Evolutionary conservation across 92 coral and sea anemone genomes (phyloP).

Genomic region (Porites lobata): DNA sequence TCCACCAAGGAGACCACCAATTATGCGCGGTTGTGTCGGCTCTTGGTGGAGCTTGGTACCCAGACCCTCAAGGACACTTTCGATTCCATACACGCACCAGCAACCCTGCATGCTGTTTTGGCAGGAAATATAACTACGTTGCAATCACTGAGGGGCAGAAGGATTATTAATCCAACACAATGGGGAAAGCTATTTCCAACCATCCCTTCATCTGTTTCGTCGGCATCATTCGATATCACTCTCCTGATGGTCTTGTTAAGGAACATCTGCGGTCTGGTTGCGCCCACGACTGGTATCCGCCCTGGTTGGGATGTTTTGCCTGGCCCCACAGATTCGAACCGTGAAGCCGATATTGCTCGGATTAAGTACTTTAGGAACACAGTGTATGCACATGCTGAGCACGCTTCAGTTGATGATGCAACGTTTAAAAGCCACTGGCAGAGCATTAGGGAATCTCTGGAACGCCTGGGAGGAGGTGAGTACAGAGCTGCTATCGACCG

Average conservation of each 20-base stretch:
- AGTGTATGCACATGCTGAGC: constrained; percentile 13
- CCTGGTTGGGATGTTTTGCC: constrained; percentile 39
- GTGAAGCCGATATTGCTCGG: constrained; percentile 51
- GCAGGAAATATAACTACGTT: not conserved
- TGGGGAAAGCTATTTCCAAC: not conserved
- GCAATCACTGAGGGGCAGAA: not conserved
- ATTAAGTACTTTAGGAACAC: constrained; percentile 20
- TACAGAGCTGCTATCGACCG: constrained; percentile 23
- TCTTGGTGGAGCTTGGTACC: not conserved
- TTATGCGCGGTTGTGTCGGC: not conserved
- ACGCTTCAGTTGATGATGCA: constrained; percentile 38
- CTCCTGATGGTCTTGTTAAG: not conserved
- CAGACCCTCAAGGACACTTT: not conserved
- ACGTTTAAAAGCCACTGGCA: constrained; percentile 46
- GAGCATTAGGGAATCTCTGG: constrained; percentile 35
- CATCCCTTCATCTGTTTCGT: not conserved
- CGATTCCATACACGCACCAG: not conserved
- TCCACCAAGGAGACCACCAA: not conserved
- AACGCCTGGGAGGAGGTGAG: constrained; percentile 30
- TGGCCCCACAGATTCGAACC: constrained; percentile 24
- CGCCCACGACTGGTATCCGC: constrained; percentile 31
- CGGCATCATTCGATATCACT: not conserved
- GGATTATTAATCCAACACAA: not conserved
- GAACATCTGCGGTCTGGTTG: not conserved
- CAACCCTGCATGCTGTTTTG: not conserved